Conservation (phyloP, 2,113 vertebrate species). For the Gallinago media region DNA sequence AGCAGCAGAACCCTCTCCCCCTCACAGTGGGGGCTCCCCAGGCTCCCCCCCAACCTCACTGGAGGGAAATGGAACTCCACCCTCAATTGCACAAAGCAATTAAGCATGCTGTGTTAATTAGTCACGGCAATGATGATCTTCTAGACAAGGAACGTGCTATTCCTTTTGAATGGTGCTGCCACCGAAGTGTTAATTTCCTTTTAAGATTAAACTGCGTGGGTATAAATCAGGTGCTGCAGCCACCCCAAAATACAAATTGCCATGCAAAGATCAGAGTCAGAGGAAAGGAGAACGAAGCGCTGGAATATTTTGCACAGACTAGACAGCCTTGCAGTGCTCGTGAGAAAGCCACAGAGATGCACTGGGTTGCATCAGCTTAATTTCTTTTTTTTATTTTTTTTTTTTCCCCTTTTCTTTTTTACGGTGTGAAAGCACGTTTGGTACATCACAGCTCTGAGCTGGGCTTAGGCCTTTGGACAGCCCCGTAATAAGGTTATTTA, state of each 20-base stretch:
- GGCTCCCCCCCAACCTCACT: not conserved
- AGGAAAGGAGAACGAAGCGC: not conserved
- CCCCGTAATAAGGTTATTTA: not conserved
- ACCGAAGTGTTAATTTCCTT: not conserved
- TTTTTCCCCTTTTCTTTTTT: not conserved
- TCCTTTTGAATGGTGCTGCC: not conserved
- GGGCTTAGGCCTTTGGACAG: not conserved
- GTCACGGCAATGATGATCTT: not conserved
- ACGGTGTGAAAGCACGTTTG: not conserved
- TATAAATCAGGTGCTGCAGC: not conserved
- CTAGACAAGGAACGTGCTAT: not conserved
- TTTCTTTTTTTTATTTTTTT: not conserved
- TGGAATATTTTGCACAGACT: not conserved
- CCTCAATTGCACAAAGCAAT: conserved; percentile 18
- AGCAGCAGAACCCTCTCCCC: not conserved
- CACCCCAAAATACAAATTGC: not conserved
- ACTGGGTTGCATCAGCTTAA: not conserved
- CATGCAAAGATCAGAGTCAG: not conserved
- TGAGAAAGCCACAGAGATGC: not conserved
- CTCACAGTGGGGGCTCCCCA: not conserved
- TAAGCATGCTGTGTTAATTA: conserved; percentile 37
- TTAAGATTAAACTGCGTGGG: not conserved
- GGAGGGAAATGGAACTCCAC: not conserved
- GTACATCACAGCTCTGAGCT: not conserved
- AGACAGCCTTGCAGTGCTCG: rapidly evolving